Percentiles rank a stretch among this genome's conserved stretches.
phyloP scores from a whole-genome alignment of 2,888 invertebrate species.

The Rhogogaster chlorosoma region DNA sequence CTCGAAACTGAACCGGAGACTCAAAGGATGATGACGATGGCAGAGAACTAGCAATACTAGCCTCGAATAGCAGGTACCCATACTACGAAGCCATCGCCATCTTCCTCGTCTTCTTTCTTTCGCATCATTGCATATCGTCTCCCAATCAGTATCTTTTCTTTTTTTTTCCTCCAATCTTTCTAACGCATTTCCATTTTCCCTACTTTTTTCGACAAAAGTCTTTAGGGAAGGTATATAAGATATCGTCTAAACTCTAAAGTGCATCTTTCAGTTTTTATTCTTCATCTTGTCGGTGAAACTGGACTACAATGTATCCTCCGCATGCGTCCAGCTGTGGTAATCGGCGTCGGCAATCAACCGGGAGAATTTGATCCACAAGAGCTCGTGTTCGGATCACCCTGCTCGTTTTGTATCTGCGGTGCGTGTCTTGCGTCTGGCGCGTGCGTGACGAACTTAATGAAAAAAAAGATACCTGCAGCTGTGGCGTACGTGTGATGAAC shows the following conservation, averaged over 20 bases:
- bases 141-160: neutral
- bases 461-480: conserved; percentile 1
- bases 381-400: conserved; percentile 43
- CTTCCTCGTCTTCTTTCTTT: neutral
- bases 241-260: neutral
- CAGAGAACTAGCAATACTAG: neutral
- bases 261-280: neutral
- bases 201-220: neutral
- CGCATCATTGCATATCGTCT: neutral
- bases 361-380: conserved; percentile 38
- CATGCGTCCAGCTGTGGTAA: conserved; percentile 36
- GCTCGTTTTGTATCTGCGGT: conserved; percentile 30
- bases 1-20: conserved; percentile 26
- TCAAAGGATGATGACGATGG: conserved; percentile 11
- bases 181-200: neutral
- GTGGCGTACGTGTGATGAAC: neutral
- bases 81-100: neutral
- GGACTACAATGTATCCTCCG: conserved; percentile 7
- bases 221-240: neutral
- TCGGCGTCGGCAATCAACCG: conserved; percentile 37
- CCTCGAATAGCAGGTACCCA: conserved; percentile 5
- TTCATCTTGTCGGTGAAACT: conserved; percentile 1
- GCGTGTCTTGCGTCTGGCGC: conserved; percentile 20
- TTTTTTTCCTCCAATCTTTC: neutral
- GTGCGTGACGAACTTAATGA: neutral